Percentiles rank a stretch among this genome's conserved stretches.
Conservation (phyloP, 2,113 vertebrate genomes). For the human (Homo sapiens) region GRCh38 chr5:60012001-60012500, state of each 20-base stretch:
- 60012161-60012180: neutral
- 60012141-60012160: neutral
- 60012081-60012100: neutral
- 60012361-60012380: slow-evolving; percentile 52
- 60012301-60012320: neutral
- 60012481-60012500: slow-evolving; percentile 35
- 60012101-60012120: neutral
- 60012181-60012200: slow-evolving; percentile 27
- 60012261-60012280: neutral
- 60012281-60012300: neutral
- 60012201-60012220: neutral
- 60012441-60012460: slow-evolving; percentile 51
- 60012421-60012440: neutral
- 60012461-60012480: slow-evolving; percentile 22
- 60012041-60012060: neutral
- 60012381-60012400: slow-evolving; percentile 47
- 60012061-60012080: neutral
- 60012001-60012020: neutral
- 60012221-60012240: neutral
- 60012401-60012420: slow-evolving; percentile 20
- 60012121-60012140: neutral
- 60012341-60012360: slow-evolving; percentile 10
- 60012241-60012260: neutral
- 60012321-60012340: slow-evolving; percentile 31
- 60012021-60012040: neutral